These are phyloP conservation scores for Sphaerophoria taeniata DNA, from an alignment of 2,888 invertebrate species.

Conservation along the genomic window DNA sequence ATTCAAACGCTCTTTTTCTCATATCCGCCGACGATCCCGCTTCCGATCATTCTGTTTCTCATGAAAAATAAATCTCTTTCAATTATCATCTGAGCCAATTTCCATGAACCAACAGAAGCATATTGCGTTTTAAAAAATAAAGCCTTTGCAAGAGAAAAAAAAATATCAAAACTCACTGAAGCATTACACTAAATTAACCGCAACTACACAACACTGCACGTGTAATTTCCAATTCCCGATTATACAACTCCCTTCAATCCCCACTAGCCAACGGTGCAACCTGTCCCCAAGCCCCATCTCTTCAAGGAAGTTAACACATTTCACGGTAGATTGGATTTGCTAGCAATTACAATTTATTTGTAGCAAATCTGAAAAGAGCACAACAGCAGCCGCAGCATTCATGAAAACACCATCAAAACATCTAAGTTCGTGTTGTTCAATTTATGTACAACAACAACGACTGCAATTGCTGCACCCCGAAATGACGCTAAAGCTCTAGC, in stretches of 20 bases:
- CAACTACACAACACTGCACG: constrained; percentile 29
- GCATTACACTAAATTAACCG: constrained; percentile 50
- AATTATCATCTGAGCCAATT: no score
- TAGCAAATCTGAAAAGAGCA: constrained; percentile 44
- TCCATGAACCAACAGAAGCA: no score
- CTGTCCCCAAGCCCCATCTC: constrained; percentile 6
- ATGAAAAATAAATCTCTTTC: no score
- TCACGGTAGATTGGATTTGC: constrained; percentile 62
- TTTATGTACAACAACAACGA: constrained; percentile 13
- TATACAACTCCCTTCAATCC: background rate
- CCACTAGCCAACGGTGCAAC: background rate
- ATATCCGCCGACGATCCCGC: no score
- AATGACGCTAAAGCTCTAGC: background rate
- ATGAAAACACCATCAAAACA: constrained; percentile 53
- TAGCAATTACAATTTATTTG: constrained; percentile 63
- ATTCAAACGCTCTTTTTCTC: no score
- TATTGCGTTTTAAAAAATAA: background rate
- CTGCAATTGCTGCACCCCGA: constrained; percentile 51
- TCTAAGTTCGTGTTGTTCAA: constrained; percentile 62
- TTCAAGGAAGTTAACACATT: constrained; percentile 69
- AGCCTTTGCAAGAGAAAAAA: background rate
- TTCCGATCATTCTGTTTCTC: no score
- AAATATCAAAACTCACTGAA: constrained; percentile 47
- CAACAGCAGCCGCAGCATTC: constrained; percentile 22
- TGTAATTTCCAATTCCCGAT: constrained; percentile 21